Evolutionary conservation across 1,140 invertebrate genomes (phyloP).

Genomic region (Antheraea mylitta): DNA sequence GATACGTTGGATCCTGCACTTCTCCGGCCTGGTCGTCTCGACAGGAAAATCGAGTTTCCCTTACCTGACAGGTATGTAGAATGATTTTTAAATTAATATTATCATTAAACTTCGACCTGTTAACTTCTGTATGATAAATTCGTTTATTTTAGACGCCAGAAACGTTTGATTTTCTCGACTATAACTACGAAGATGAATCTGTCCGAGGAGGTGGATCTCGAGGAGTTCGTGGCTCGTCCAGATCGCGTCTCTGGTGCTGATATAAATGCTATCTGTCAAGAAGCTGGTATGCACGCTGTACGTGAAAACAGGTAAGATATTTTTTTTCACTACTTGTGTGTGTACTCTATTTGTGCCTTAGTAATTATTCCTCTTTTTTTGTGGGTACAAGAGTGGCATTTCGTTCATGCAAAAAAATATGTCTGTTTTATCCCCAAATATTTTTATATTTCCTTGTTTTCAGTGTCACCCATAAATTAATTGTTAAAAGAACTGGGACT

Average conservation of each 20-base stretch:
- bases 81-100: no score
- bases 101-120: background rate
- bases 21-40: conserved; percentile 96
- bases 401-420: no score
- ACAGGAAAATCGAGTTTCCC: conserved; percentile 99
- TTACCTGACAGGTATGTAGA: conserved; percentile 88
- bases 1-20: conserved; percentile 99
- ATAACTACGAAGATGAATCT: conserved; percentile 99
- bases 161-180: conserved; percentile 98
- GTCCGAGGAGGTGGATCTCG: conserved; percentile 99
- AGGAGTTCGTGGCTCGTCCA: conserved; percentile 98
- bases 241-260: conserved; percentile 99
- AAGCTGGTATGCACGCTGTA: conserved; percentile 97
- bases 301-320: conserved; percentile 89
- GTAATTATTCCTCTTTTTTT: no score
- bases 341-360: no score
- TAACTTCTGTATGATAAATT: background rate
- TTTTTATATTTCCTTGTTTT: no score
- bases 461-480: no score
- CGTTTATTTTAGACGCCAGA: conserved; percentile 86
- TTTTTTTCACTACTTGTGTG: no score
- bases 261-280: conserved; percentile 99
- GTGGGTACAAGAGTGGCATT: no score
- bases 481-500: no score
- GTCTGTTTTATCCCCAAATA: no score